Evolutionary conservation across 2,797 vertebrate genomes (phyloP).

Genomic region (Babyrousa celebensis): DNA sequence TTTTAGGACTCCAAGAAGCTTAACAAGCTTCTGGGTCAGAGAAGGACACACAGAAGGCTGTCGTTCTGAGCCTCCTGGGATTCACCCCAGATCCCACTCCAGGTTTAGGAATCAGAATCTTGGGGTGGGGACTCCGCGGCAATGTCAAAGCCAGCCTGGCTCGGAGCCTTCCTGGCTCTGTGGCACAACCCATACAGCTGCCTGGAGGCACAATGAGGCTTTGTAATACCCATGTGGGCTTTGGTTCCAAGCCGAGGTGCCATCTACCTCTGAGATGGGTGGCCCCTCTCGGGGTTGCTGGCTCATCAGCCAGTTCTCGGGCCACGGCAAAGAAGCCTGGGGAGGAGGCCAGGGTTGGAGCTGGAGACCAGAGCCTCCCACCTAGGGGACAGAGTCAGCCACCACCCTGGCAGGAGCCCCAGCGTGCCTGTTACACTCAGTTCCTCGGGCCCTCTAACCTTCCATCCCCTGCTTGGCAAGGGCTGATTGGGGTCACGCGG

Average conservation of each 20-base stretch:
- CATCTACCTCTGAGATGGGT: neutral
- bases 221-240: neutral
- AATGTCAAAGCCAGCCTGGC: neutral
- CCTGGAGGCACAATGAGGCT: neutral
- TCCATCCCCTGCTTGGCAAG: neutral
- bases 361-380: neutral
- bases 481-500: neutral
- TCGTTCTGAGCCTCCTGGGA: fast-evolving
- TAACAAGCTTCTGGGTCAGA: neutral
- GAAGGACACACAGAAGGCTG: neutral
- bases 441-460: neutral
- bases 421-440: neutral
- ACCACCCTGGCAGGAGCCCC: neutral
- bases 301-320: slow-evolving; percentile 17
- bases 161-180: neutral
- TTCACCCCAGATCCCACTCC: neutral
- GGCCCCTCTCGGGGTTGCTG: neutral
- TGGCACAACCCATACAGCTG: too few relatives aligned
- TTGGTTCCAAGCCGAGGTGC: neutral
- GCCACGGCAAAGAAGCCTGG: neutral
- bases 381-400: fast-evolving
- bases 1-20: slow-evolving; percentile 23
- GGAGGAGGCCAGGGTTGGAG: neutral
- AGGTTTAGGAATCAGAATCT: neutral
- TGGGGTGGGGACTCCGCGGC: neutral